Percentiles rank a stretch among this genome's conserved stretches.
Conservation (phyloP, 2,888 invertebrate genomes). For the Holacanthella duospinosa region DNA sequence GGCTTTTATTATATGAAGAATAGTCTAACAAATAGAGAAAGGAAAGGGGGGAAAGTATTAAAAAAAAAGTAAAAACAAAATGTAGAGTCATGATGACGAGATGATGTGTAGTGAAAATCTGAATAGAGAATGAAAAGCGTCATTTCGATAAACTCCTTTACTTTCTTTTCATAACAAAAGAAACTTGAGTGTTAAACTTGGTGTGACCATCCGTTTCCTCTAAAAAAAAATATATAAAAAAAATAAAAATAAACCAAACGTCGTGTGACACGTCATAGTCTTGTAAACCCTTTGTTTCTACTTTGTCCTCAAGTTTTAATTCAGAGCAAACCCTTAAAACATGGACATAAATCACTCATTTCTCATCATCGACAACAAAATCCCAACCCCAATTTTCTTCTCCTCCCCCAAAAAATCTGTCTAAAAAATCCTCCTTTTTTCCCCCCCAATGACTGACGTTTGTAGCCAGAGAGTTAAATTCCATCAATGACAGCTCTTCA, state of each 20-base stretch:
- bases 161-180: too few relatives aligned
- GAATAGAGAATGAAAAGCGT: too few relatives aligned
- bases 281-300: conserved; percentile 4
- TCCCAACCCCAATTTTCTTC: not conserved
- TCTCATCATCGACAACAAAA: too few relatives aligned
- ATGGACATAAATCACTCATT: too few relatives aligned
- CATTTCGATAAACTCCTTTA: too few relatives aligned
- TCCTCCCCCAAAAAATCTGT: not conserved
- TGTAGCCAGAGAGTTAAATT: not conserved
- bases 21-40: not conserved
- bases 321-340: too few relatives aligned
- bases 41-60: not conserved
- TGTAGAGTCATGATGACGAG: not conserved
- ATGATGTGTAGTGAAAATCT: too few relatives aligned
- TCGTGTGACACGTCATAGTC: conserved; percentile 4
- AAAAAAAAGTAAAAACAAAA: not conserved
- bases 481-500: not conserved
- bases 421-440: not conserved
- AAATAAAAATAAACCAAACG: not conserved
- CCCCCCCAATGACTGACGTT: not conserved
- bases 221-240: not conserved
- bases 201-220: not conserved
- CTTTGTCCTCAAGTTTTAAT: not conserved
- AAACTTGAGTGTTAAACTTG: not conserved
- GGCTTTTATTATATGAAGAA: too few relatives aligned